Conservation (phyloP, 2,797 vertebrate species). For the Phoxinus dragarum region DNA sequence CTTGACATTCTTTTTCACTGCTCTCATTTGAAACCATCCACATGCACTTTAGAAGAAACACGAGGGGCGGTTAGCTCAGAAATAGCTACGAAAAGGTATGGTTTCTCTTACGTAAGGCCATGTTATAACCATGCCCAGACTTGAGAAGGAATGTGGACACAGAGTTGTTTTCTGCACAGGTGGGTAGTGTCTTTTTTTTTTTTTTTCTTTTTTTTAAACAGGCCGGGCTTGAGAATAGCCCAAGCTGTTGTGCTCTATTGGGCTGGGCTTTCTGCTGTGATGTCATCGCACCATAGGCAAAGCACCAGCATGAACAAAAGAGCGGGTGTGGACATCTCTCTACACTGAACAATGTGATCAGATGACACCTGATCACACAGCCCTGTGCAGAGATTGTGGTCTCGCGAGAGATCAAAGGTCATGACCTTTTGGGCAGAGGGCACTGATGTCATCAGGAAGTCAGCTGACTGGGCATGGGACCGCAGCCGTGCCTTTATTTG, state of each 20-base stretch:
- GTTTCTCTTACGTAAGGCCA: neutral
- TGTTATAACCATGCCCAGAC: slow-evolving; percentile 33
- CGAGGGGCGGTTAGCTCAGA: neutral
- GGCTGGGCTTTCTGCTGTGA: slow-evolving; percentile 54
- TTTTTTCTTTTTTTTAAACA: neutral
- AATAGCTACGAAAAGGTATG: neutral
- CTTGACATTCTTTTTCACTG: neutral
- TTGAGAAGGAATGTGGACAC: slow-evolving; percentile 42
- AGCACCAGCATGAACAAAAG: slow-evolving; percentile 50
- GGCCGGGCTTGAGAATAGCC: neutral
- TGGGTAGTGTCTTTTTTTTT: slow-evolving; percentile 17
- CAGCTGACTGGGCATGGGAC: slow-evolving; percentile 38
- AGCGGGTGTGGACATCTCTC: slow-evolving; percentile 60
- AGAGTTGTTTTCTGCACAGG: slow-evolving; percentile 17
- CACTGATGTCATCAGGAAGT: slow-evolving; percentile 49
- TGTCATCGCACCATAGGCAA: slow-evolving; percentile 56
- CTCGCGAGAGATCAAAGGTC: slow-evolving; percentile 52
- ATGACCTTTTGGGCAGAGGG: slow-evolving; percentile 40
- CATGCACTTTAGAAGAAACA: neutral
- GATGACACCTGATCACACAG: slow-evolving; percentile 46
- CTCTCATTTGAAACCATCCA: neutral
- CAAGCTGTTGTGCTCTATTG: slow-evolving; percentile 1
- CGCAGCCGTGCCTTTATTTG: slow-evolving; percentile 13
- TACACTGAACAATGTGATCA: slow-evolving; percentile 27
- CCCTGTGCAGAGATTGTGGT: slow-evolving; percentile 28